Conservation (phyloP, 2,888 invertebrate genomes). For the Andrena praecox region DNA sequence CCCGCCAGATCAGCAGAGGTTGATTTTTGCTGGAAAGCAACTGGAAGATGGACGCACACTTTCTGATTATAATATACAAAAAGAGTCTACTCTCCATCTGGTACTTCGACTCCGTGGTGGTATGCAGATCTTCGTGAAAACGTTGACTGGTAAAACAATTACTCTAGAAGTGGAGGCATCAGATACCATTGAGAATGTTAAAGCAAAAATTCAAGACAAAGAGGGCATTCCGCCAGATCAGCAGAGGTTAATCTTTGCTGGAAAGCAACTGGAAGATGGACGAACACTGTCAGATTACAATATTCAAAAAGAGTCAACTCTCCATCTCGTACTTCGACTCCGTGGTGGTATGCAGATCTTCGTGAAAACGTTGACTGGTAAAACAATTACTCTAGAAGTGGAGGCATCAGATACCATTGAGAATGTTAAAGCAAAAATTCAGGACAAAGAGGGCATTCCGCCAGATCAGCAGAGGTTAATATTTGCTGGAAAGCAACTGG, state of each 20-base stretch:
- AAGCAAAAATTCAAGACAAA: conserved; percentile 77
- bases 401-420: conserved; percentile 76
- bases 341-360: conserved; percentile 75
- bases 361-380: conserved; percentile 65
- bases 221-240: conserved; percentile 78
- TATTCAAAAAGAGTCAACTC: conserved; percentile 75
- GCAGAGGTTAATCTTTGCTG: conserved; percentile 77
- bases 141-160: conserved; percentile 73
- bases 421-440: conserved; percentile 76
- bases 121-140: conserved; percentile 73
- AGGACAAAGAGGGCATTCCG: conserved; percentile 76
- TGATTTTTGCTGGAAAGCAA: conserved; percentile 73
- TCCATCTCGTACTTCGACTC: conserved; percentile 71
- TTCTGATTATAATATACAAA: conserved; percentile 71
- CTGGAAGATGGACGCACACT: conserved; percentile 69
- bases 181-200: conserved; percentile 75
- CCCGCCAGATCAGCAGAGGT: conserved; percentile 67
- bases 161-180: conserved; percentile 76
- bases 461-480: conserved; percentile 77
- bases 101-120: conserved; percentile 69
- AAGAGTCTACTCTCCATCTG: conserved; percentile 69
- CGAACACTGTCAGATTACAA: conserved; percentile 75
- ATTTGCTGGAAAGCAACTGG: conserved; percentile 76
- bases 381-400: conserved; percentile 77
- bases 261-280: conserved; percentile 75